A percentile compares a stretch with the other conserved stretches of the same genome.
Conservation (phyloP, 2,888 invertebrate species). For the Meliscaeva auricollis region DNA sequence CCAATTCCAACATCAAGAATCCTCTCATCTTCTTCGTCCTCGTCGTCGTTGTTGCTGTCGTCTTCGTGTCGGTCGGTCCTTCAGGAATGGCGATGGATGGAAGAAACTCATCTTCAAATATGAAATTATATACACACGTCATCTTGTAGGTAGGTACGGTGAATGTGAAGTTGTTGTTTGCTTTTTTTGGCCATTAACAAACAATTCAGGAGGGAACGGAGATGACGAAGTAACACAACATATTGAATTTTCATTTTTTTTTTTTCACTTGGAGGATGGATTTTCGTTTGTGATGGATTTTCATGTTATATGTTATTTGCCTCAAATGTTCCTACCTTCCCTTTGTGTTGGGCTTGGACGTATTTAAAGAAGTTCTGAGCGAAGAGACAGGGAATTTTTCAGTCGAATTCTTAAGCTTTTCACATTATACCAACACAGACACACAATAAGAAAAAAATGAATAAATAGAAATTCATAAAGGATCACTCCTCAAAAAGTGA, state of each 20-base stretch:
- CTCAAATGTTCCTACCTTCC: slow-evolving; percentile 31
- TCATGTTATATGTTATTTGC: slow-evolving; percentile 56
- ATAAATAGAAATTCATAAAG: slow-evolving; percentile 30
- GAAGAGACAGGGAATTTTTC: slow-evolving; percentile 32
- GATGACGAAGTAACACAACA: slow-evolving; percentile 49
- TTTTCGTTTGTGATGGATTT: slow-evolving; percentile 68
- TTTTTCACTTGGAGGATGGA: slow-evolving; percentile 54
- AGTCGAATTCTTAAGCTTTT: slow-evolving; percentile 49
- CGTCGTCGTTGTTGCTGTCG: neutral
- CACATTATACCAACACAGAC: slow-evolving; percentile 16
- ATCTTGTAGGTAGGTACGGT: slow-evolving; percentile 27
- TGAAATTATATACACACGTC: slow-evolving; percentile 61
- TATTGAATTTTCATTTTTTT: slow-evolving; percentile 67
- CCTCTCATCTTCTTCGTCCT: slow-evolving; percentile 28
- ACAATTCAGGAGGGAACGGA: slow-evolving; percentile 46
- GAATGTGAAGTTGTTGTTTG: slow-evolving; percentile 30
- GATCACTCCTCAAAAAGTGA: slow-evolving; percentile 43
- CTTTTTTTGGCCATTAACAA: slow-evolving; percentile 58
- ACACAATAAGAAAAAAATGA: neutral
- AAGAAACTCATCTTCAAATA: slow-evolving; percentile 64
- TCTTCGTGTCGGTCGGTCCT: neutral
- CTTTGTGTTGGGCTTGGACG: slow-evolving; percentile 26
- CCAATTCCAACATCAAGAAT: slow-evolving; percentile 36
- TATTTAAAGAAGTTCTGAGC: neutral
- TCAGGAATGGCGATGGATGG: slow-evolving; percentile 1